Base-by-base conservation (phyloP, 2,888 invertebrate species). In the Tetranychus piercei region DNA sequence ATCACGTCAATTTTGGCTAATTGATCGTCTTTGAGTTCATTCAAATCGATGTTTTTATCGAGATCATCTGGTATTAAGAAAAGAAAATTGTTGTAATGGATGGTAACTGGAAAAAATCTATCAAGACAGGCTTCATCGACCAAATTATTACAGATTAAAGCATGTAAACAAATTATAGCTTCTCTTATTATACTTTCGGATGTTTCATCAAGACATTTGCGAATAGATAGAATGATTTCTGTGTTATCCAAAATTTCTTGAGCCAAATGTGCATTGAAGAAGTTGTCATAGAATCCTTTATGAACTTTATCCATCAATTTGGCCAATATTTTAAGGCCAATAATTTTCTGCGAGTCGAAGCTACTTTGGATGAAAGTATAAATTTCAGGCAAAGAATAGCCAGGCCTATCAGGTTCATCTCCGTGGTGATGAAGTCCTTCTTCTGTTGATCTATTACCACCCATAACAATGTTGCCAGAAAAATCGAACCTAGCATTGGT, bases 331-430 rank as follows among this genome's bases (percentile, higher is more conserved):
- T 76, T 65, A 23, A 77, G 72, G 11, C 71, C 77, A 9, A 76
- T 69, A 22, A 75, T 67, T 73, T 73, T 75, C 70, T 77, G 77
- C 6, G 77, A 23, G 43, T 45, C 44, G 71, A 65, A 75, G 6
- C 71, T 73, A 73, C 77, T 77, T 67, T 77, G 73, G 1, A 75
- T 65, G 44, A 75, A 75, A 18, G 64, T 75, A 44, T 75, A 67
- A 43, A 77, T 69, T 64, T 76, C 77, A 45, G 75, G n/a, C 1
- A 77, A 67, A 43, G 77, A 74, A 65, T 77, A 77, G 7, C 77
- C 77, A n/a, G 77, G 64, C 9, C 64, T 66, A n/a, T 74, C 75
- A 11, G 73, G 73, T 5, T 76, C 73, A 43, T 74, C 73, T 9
- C 75, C 73, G 45, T 76, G 76, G 64, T 77, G 76, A 72, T 75